Evolutionary conservation across 2,888 invertebrate genomes (phyloP).

Genomic region (Byasa hedistus): DNA sequence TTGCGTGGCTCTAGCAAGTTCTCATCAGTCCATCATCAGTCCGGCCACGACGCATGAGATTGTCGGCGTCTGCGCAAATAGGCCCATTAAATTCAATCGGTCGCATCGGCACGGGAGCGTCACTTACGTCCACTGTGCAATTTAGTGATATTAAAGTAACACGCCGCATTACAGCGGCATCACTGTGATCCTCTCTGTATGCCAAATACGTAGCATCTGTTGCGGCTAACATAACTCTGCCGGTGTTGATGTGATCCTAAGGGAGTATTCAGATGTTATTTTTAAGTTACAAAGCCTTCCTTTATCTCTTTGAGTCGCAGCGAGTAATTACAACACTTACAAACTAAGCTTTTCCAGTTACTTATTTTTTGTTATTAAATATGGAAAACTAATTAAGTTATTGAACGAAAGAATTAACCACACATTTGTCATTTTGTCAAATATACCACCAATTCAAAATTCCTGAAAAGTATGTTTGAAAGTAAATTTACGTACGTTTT

Average conservation of each 20-base stretch:
- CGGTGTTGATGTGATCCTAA: background rate
- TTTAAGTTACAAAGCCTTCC: background rate
- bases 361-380: too few species aligned
- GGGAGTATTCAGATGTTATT: background rate
- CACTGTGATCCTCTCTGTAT: conserved; percentile 13
- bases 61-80: conserved; percentile 62
- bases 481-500: too few species aligned
- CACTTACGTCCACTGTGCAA: conserved; percentile 63
- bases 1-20: background rate
- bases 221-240: background rate
- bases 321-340: too few species aligned
- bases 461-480: too few species aligned
- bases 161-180: conserved; percentile 13
- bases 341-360: too few species aligned
- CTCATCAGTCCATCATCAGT: conserved; percentile 42
- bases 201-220: conserved; percentile 25
- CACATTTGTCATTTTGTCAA: too few species aligned
- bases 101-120: conserved; percentile 61
- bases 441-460: too few species aligned
- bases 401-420: too few species aligned
- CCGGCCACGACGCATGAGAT: conserved; percentile 57
- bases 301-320: too few species aligned
- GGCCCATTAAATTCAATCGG: conserved; percentile 73
- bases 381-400: too few species aligned
- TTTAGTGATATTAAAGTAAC: conserved; percentile 65